Percentiles rank a stretch among this genome's conserved stretches.
Conservation (phyloP, 2,888 invertebrate species). For the Acronicta psi region DNA sequence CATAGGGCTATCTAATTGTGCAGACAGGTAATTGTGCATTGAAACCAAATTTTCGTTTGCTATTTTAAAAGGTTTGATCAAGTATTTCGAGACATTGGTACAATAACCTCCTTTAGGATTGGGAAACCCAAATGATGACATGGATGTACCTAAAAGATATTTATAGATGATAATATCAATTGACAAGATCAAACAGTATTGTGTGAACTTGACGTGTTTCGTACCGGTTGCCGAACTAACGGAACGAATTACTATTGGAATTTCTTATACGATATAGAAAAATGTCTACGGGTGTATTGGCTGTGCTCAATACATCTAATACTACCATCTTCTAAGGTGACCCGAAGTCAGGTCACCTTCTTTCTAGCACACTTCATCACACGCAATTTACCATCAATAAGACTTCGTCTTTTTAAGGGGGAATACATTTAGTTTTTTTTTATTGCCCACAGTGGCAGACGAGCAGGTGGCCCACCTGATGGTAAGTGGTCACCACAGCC, state of each 20-base stretch:
- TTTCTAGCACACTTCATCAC: conserved; percentile 6
- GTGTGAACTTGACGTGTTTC: conserved; percentile 27
- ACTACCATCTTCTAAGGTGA: neutral
- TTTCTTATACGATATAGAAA: neutral
- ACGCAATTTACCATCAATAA: conserved; percentile 3
- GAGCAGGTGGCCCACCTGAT: too few relatives aligned
- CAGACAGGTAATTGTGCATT: too few relatives aligned
- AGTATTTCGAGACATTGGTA: too few relatives aligned
- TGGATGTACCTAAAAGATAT: too few relatives aligned
- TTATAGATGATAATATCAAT: conserved; percentile 5
- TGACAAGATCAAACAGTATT: neutral
- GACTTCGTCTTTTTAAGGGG: conserved; percentile 14
- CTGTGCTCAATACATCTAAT: conserved; percentile 9
- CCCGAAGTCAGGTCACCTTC: neutral
- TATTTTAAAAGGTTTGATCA: too few relatives aligned
- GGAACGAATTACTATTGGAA: neutral
- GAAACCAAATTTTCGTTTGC: too few relatives aligned
- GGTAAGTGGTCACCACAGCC: too few relatives aligned
- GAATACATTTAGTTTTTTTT: neutral
- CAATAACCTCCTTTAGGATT: too few relatives aligned
- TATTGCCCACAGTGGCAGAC: too few relatives aligned
- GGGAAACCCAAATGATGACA: too few relatives aligned
- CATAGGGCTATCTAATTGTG: too few relatives aligned
- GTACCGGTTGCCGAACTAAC: conserved; percentile 8
- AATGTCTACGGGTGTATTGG: conserved; percentile 5